phyloP scores from a whole-genome alignment of 64 coral and sea anemone species.

The Stylophora pistillata region DNA sequence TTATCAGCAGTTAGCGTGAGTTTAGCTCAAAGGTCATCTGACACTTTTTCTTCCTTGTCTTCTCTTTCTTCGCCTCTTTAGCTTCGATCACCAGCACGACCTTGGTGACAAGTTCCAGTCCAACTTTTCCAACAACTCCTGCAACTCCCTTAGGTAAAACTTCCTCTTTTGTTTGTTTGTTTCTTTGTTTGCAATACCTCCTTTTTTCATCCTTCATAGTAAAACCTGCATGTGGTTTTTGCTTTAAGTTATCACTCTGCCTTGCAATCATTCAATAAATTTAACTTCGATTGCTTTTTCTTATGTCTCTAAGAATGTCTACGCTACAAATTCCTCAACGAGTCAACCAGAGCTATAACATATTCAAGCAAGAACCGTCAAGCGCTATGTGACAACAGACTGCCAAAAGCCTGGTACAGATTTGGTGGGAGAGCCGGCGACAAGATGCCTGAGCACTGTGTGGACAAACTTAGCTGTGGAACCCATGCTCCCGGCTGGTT shows the following conservation, averaged over 20 bases:
- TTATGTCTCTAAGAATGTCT: conserved; percentile 21
- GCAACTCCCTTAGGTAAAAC: not conserved
- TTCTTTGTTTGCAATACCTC: not conserved
- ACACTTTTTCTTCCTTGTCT: not conserved
- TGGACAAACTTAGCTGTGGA: conserved; percentile 9
- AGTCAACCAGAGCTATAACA: not conserved
- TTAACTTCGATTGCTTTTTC: no score
- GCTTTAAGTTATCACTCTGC: no score
- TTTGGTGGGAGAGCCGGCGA: conserved; percentile 43
- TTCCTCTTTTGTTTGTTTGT: not conserved
- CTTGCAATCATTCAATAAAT: not conserved
- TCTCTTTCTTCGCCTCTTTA: not conserved
- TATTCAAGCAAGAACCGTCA: not conserved
- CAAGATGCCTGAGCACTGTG: conserved; percentile 27
- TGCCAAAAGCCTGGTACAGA: conserved; percentile 41
- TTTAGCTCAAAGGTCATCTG: not conserved
- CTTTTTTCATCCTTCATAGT: not conserved
- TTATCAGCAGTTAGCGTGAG: no score
- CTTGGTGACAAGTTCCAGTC: not conserved
- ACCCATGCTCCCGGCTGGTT: conserved; percentile 39
- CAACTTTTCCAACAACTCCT: not conserved
- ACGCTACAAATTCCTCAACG: conserved; percentile 16
- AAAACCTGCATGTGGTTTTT: no score
- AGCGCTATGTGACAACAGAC: not conserved
- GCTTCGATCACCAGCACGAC: not conserved